Conservation (phyloP, 2,797 vertebrate genomes). For the Loriculus beryllinus region DNA sequence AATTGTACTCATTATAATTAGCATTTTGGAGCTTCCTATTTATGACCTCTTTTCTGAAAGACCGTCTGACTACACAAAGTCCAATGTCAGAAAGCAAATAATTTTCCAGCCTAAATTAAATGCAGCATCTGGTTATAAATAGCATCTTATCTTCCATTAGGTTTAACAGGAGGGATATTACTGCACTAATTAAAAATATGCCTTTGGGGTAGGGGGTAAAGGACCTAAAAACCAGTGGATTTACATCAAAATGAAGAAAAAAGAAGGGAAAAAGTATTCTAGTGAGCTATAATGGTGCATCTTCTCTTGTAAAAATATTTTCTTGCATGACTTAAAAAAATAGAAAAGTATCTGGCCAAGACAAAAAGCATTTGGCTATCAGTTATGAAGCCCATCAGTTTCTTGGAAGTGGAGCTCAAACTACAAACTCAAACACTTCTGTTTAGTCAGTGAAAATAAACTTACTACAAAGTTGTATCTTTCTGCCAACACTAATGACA, state of each 20-base stretch:
- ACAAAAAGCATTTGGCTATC: background rate
- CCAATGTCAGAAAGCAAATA: background rate
- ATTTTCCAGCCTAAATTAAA: constrained; percentile 33
- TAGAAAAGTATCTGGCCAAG: background rate
- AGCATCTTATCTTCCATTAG: constrained; percentile 4
- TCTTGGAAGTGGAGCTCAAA: background rate
- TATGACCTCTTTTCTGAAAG: constrained; percentile 28
- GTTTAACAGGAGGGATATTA: constrained; percentile 31
- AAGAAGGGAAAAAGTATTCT: background rate
- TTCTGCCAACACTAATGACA: background rate
- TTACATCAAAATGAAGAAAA: background rate
- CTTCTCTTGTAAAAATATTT: background rate
- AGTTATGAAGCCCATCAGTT: background rate
- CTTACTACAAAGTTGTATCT: background rate
- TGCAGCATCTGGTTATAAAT: constrained; percentile 11
- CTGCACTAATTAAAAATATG: constrained; percentile 31
- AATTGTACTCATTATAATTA: constrained; percentile 21
- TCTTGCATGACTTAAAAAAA: background rate
- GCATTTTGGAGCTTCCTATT: background rate
- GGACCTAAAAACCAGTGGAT: background rate
- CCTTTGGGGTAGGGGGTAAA: background rate
- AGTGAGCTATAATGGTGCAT: background rate
- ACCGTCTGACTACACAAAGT: background rate
- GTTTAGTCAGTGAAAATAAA: background rate
- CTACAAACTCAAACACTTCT: background rate